These are phyloP conservation scores for Ectropis grisescens DNA, from an alignment of 1,140 invertebrate genomes.

Conservation along the genomic window DNA sequence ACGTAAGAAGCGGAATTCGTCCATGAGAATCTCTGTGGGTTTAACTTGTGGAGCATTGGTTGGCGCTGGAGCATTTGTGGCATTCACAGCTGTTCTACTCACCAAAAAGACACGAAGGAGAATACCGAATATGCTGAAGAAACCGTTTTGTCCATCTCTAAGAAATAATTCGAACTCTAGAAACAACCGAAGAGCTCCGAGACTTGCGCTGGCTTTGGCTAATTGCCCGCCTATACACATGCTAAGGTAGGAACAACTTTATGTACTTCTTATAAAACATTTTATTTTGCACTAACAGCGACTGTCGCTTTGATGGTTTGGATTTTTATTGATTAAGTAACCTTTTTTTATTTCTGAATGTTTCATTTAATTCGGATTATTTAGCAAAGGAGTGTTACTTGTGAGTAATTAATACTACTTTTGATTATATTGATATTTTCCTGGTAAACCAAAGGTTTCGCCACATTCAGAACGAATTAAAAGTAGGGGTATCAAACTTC, in stretches of 20 bases:
- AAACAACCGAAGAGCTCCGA: constrained; percentile 41
- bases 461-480: no score
- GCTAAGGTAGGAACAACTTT: constrained; percentile 46
- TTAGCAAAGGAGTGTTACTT: no score
- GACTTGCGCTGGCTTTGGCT: constrained; percentile 44
- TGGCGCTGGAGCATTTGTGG: constrained; percentile 54
- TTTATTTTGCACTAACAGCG: no score
- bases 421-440: no score
- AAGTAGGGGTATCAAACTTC: no score
- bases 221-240: constrained; percentile 60
- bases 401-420: no score
- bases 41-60: constrained; percentile 82
- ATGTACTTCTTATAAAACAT: no score
- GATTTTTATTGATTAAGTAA: no score
- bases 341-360: no score
- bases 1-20: constrained; percentile 76
- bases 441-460: no score
- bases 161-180: constrained; percentile 29
- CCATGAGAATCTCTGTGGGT: constrained; percentile 80
- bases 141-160: constrained; percentile 47
- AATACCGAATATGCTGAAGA: constrained; percentile 47
- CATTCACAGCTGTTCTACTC: constrained; percentile 78
- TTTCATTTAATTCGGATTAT: no score
- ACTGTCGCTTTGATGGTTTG: no score
- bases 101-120: constrained; percentile 78